Evolutionary conservation across 2,888 invertebrate genomes (phyloP).

Genomic region (Nephrotoma guestfalica): DNA sequence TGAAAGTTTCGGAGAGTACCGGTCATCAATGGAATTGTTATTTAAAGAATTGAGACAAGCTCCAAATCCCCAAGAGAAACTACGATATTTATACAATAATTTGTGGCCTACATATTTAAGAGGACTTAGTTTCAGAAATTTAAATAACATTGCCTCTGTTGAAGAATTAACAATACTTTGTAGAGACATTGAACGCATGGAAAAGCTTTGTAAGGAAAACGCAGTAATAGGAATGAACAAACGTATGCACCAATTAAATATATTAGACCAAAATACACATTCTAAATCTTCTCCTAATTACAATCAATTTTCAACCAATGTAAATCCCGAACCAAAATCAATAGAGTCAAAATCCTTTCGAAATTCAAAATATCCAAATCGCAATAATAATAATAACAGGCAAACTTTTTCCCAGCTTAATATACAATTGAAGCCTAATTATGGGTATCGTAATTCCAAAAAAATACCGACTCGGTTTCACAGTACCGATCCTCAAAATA

Average conservation of each 20-base stretch:
- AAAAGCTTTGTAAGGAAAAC: neutral
- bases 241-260: neutral
- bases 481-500: too few species aligned
- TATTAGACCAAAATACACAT: neutral
- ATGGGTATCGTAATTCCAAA: too few species aligned
- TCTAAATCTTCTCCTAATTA: too few species aligned
- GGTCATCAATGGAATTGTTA: neutral
- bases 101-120: neutral
- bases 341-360: too few species aligned
- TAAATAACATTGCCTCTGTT: neutral
- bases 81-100: neutral
- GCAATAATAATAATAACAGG: too few species aligned
- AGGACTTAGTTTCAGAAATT: neutral
- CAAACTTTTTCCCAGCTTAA: too few species aligned
- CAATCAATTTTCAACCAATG: too few species aligned
- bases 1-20: neutral
- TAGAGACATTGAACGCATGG: neutral
- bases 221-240: neutral
- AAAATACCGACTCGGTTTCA: too few species aligned
- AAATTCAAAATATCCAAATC: too few species aligned
- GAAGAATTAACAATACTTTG: neutral
- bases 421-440: too few species aligned
- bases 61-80: neutral
- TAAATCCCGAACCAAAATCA: too few species aligned
- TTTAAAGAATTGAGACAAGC: neutral